Conservation (phyloP, 2,113 vertebrate species). For the Limnothrissa miodon region DNA sequence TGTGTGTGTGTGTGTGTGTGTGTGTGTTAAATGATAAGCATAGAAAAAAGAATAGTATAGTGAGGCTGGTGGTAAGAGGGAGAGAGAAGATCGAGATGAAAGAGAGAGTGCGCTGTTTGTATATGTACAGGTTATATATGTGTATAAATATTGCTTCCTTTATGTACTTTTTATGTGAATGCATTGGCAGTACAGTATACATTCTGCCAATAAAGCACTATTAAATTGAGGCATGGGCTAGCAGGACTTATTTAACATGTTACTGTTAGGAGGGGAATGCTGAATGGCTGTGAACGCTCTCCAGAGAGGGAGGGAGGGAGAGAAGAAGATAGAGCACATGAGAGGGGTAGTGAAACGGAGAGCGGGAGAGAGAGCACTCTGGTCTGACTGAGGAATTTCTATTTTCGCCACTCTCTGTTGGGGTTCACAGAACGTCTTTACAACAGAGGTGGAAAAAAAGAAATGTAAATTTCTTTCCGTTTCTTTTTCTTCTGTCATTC, state of each 20-base stretch:
- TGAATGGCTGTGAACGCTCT: neutral
- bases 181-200: too few species aligned
- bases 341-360: neutral
- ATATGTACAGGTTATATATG: too few species aligned
- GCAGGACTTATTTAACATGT: neutral
- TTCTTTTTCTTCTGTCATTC: neutral
- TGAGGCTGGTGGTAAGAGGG: neutral
- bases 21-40: neutral
- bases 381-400: constrained; percentile 14
- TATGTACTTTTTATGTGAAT: too few species aligned
- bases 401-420: neutral
- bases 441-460: constrained; percentile 4
- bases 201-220: too few species aligned
- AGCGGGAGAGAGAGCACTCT: constrained; percentile 38
- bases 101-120: too few species aligned
- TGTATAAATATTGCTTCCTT: too few species aligned
- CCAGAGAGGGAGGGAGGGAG: constrained; percentile 16
- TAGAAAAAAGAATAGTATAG: neutral
- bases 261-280: constrained; percentile 40
- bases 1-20: neutral
- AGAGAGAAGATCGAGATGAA: neutral
- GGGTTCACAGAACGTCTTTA: neutral
- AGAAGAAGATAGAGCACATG: neutral
- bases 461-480: neutral
- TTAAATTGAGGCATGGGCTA: neutral